Conservation (phyloP, 2,888 invertebrate species). For the Torymus texanus region DNA sequence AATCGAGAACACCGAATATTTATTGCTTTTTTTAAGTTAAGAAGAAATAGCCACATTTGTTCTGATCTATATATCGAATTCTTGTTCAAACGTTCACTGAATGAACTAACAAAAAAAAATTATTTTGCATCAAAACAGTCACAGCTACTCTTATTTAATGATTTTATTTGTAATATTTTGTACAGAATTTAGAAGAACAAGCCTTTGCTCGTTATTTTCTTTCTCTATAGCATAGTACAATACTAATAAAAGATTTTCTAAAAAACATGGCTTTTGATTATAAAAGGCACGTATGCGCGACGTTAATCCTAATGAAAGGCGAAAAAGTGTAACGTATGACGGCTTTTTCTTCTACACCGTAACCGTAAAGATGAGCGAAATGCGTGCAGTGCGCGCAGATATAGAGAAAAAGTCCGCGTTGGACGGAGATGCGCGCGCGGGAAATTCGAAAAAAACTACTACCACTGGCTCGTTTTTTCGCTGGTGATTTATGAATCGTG, state of each 20-base stretch:
- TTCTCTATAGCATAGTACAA: background rate
- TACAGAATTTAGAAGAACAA: slow-evolving; percentile 19
- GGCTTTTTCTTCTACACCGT: slow-evolving; percentile 1
- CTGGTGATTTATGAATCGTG: slow-evolving; percentile 17
- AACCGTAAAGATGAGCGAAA: slow-evolving; percentile 2
- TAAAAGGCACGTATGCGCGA: slow-evolving; percentile 28
- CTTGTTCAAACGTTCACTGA: too few species aligned
- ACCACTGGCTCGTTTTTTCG: slow-evolving; percentile 18
- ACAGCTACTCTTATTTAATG: background rate
- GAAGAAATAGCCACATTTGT: too few species aligned
- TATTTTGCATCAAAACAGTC: too few species aligned
- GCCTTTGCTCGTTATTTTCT: slow-evolving; percentile 12
- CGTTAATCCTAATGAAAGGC: slow-evolving; percentile 37
- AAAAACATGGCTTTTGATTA: slow-evolving; percentile 34
- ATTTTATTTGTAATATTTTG: slow-evolving; percentile 13
- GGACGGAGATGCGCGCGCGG: slow-evolving; percentile 26
- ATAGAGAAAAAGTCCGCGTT: slow-evolving; percentile 1
- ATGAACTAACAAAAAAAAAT: too few species aligned
- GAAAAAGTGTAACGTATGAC: slow-evolving; percentile 34
- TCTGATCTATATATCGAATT: too few species aligned
- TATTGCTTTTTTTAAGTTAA: slow-evolving; percentile 48
- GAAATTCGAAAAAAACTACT: slow-evolving; percentile 34
- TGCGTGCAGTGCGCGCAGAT: background rate
- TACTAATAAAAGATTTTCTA: slow-evolving; percentile 18
- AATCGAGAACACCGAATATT: slow-evolving; percentile 47